Conservation (phyloP, 2,113 vertebrate species). For the Sapajus apella region DNA sequence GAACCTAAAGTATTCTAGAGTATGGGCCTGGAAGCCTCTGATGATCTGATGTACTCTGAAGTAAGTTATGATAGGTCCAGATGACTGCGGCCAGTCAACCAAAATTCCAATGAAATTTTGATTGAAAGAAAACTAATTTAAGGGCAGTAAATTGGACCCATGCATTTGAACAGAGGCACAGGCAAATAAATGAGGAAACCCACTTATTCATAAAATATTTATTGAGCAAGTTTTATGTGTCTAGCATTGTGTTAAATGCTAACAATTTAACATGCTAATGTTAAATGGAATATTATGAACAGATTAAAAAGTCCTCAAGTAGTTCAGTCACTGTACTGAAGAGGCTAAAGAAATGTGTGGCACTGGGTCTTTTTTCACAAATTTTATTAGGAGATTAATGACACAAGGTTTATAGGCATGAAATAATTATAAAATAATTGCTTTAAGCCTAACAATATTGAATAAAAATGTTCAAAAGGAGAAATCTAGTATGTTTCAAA, state of each 20-base stretch:
- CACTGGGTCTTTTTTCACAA: background rate
- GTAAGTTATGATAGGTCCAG: background rate
- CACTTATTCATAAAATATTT: background rate
- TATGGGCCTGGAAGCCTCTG: background rate
- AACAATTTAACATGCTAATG: too few species aligned
- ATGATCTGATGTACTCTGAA: background rate
- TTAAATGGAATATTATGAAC: background rate
- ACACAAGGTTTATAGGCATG: background rate
- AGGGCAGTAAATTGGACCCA: background rate
- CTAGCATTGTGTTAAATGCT: background rate
- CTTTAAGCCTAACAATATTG: background rate
- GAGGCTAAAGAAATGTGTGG: background rate
- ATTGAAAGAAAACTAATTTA: background rate
- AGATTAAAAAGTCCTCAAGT: background rate
- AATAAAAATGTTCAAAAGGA: background rate
- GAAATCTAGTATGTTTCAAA: background rate
- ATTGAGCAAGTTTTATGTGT: background rate
- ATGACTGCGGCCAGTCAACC: background rate
- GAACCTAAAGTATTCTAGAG: background rate
- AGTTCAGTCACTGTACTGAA: background rate
- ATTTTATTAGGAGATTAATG: slow-evolving; percentile 11
- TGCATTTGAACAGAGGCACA: background rate
- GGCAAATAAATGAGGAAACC: background rate
- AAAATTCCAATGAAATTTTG: background rate
- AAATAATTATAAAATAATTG: slow-evolving; percentile 28